Conservation (phyloP, 2,797 vertebrate genomes). For the Hephaestus fuliginosus region DNA sequence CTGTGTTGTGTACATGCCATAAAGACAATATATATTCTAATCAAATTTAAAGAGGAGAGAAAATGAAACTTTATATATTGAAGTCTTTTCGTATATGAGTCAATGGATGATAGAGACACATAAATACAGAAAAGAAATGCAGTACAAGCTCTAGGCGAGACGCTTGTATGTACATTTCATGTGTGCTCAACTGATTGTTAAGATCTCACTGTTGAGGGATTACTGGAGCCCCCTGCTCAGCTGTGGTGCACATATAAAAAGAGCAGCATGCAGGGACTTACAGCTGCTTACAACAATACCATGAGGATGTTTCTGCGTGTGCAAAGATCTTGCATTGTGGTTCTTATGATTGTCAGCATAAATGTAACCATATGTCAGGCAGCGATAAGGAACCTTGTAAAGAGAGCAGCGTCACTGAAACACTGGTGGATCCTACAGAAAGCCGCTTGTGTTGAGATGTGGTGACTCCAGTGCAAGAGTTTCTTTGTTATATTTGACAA, state of each 20-base stretch:
- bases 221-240: not conserved
- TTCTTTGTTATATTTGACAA: not conserved
- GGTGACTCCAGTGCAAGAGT: not conserved
- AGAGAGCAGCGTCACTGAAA: not conserved
- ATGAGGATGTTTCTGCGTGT: slow-evolving; percentile 14
- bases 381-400: slow-evolving; percentile 20
- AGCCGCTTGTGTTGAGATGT: slow-evolving; percentile 10
- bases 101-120: not conserved
- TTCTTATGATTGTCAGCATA: slow-evolving; percentile 14
- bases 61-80: not conserved
- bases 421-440: not conserved
- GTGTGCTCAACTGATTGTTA: slow-evolving; percentile 4
- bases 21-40: not conserved
- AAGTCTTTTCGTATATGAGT: not conserved
- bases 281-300: not conserved
- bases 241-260: not conserved
- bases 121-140: not conserved
- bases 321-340: slow-evolving; percentile 8
- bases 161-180: not conserved
- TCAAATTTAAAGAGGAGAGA: not conserved
- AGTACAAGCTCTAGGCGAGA: not conserved
- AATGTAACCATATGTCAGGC: slow-evolving; percentile 20
- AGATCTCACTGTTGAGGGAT: slow-evolving; percentile 18
- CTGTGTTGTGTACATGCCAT: not conserved
- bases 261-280: slow-evolving; percentile 9